Evolutionary conservation across 2,797 vertebrate species (phyloP).

Genomic region (Centroberyx gerrardi): DNA sequence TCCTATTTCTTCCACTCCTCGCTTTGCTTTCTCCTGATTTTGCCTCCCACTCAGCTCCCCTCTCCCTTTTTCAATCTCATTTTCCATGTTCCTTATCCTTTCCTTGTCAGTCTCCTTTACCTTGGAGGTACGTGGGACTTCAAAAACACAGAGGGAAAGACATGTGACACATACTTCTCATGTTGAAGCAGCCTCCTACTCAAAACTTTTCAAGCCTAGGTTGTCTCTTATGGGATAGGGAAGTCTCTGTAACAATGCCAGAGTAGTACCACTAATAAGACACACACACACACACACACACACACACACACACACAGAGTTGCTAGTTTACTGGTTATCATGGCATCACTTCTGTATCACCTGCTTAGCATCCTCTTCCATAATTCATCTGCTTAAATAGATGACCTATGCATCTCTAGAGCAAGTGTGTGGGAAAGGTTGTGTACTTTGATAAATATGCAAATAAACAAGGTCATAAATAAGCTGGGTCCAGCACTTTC

Average conservation of each 20-base stretch:
- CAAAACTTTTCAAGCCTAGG: constrained; percentile 51
- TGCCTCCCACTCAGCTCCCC: constrained; percentile 70
- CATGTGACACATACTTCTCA: constrained; percentile 46
- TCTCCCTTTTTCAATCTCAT: constrained; percentile 65
- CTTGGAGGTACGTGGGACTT: constrained; percentile 69
- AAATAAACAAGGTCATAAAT: constrained; percentile 78
- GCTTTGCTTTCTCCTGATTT: constrained; percentile 63
- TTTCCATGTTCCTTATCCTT: constrained; percentile 65
- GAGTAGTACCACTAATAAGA: constrained; percentile 32
- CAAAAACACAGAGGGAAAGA: constrained; percentile 55
- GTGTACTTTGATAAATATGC: constrained; percentile 75
- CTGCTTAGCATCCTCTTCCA: constrained; percentile 70
- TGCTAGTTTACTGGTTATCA: constrained; percentile 38
- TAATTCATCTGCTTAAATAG: constrained; percentile 78
- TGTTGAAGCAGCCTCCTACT: constrained; percentile 56
- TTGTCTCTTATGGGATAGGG: constrained; percentile 32
- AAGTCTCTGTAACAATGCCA: constrained; percentile 44
- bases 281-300: constrained; percentile 1
- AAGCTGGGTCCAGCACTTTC: constrained; percentile 67
- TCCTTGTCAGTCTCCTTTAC: constrained; percentile 65
- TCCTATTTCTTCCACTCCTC: constrained; percentile 73
- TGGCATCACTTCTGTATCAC: constrained; percentile 59
- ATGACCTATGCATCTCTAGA: constrained; percentile 71
- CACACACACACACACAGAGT: constrained; percentile 9
- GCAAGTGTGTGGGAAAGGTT: constrained; percentile 45